Evolutionary conservation across 2,797 vertebrate genomes (phyloP), one percentile per base, ranked within the genome.

Genomic region (Salarias fasciatus): DNA sequence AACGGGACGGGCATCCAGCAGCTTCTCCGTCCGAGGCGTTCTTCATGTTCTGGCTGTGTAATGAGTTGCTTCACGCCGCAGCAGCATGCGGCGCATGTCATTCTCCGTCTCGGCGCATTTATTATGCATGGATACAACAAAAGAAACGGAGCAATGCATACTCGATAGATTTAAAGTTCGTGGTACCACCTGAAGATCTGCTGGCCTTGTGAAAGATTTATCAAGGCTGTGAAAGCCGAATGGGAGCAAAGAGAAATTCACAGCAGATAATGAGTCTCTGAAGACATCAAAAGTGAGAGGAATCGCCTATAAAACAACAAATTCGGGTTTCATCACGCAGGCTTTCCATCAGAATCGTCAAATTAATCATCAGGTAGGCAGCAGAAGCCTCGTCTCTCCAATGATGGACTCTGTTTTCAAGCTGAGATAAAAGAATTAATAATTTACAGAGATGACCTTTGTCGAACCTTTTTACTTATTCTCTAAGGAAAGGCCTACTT

Each of bases 391-490:
- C 57, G 33, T 69, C 46, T 72, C 53, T 72, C 46, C 54, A 54
- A 81, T 65, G 61, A 66, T 62, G 59, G 60, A 76, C 36, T n/a
- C n/a, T n/a, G 66, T 69, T 78, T 68, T 62, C 38, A 18, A 9
- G 44, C 61, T 0, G 8, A 41, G 61, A 83, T 56, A 58, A 69
- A 72, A 53, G 36, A 73, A 79, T 83, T 42, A 84, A 87, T 88
- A 75, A 90, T 89, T 88, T 60, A 87, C 62, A 41, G 31, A 37
- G 14, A 6, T 78, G 77, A 83, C 81, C 83, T 81, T 79, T 80
- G 58, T 49, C 74, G 77, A 79, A 79, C 79, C 18, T 65, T 72
- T 75, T 73, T 41, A 62, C 53, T 72, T 62, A 40, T 56, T 80
- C 71, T 79, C 66, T 44, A 45, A 60, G 75, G 65, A 59, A 69